These are phyloP conservation scores for Corella eumyota DNA, from an alignment of 23 tunicate species.

Conservation along the genomic window DNA sequence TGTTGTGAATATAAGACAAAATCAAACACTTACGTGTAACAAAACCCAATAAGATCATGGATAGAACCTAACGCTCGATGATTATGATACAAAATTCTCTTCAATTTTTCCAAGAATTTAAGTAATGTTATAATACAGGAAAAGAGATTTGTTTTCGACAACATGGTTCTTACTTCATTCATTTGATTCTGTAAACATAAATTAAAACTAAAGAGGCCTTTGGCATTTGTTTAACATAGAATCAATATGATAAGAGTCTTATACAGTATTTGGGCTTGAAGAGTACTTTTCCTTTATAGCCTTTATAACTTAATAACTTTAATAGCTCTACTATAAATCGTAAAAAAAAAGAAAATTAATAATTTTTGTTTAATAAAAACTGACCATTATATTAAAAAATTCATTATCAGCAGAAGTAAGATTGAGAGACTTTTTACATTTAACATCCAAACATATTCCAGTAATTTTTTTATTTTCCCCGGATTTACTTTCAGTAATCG, in stretches of 20 bases:
- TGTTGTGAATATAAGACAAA: too few relatives aligned
- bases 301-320: too few relatives aligned
- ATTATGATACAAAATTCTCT: conserved; percentile 22
- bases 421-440: conserved; percentile 25
- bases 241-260: too few relatives aligned
- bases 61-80: conserved; percentile 32
- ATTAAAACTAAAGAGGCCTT: not conserved
- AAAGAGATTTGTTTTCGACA: conserved; percentile 1
- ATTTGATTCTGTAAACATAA: not conserved
- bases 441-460: conserved; percentile 48
- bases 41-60: conserved; percentile 44
- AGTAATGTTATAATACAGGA: not conserved
- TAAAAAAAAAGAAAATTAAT: too few relatives aligned
- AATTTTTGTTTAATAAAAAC: too few relatives aligned
- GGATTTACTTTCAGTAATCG: conserved; percentile 20
- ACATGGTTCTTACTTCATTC: not conserved
- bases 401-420: conserved; percentile 8
- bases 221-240: too few relatives aligned
- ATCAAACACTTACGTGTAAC: conserved; percentile 54
- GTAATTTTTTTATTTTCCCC: not conserved
- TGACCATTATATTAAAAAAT: conserved; percentile 14
- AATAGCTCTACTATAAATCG: too few relatives aligned
- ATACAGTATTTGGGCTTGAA: too few relatives aligned
- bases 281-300: too few relatives aligned
- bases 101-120: conserved; percentile 5